These are phyloP conservation scores for Catagonus wagneri DNA, from an alignment of 2,113 vertebrate species.

Conservation along the genomic window DNA sequence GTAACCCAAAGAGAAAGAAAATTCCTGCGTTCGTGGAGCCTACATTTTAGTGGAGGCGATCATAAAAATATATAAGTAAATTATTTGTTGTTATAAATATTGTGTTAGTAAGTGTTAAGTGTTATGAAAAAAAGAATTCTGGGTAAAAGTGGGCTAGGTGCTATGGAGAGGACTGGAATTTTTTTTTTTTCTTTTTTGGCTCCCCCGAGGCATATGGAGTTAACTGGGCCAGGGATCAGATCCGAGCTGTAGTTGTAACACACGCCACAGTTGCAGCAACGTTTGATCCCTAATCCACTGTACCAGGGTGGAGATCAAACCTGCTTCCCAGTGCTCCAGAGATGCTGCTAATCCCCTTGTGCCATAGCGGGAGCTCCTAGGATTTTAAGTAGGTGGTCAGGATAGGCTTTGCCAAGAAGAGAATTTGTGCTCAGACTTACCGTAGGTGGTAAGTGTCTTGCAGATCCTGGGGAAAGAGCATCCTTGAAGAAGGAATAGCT, in stretches of 20 bases:
- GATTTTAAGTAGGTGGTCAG: not conserved
- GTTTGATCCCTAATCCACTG: too few species aligned
- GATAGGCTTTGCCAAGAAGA: not conserved
- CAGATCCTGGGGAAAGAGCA: not conserved
- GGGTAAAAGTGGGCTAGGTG: not conserved
- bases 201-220: too few species aligned
- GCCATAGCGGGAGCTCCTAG: too few species aligned
- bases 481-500: not conserved
- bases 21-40: not conserved
- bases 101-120: not conserved
- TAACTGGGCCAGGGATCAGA: too few species aligned
- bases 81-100: not conserved
- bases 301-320: too few species aligned
- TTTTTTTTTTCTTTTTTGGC: too few species aligned
- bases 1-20: not conserved
- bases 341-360: too few species aligned
- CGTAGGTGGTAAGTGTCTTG: not conserved
- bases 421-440: not conserved
- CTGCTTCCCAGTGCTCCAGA: too few species aligned
- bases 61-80: not conserved
- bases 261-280: too few species aligned
- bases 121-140: not conserved
- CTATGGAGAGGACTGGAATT: not conserved
- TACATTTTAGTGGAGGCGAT: not conserved
- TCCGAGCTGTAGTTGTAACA: too few species aligned